Evolutionary conservation across 37 sponge, comb jelly and placozoan genomes (phyloP), one percentile per base, ranked within the genome.

Genomic region (Geodia barretti): DNA sequence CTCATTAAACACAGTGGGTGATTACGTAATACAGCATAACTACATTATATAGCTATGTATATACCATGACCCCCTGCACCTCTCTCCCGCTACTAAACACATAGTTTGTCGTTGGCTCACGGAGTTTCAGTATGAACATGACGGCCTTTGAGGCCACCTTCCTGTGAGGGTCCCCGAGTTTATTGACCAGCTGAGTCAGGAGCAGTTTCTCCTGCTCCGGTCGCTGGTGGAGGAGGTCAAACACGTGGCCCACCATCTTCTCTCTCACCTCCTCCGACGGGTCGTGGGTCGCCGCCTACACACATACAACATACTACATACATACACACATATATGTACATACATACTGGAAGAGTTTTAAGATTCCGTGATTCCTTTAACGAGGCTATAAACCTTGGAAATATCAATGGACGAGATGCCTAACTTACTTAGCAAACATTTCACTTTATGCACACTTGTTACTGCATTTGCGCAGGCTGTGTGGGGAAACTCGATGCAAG

Each of bases 201-300:
- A 96, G 79, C 34, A 62, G 83, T 73, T 93, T 85, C 72, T 97
- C 97, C 68, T 94, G 97, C 64, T 97, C 97, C 2, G 97, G 95
- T 62, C 78, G 86, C 39, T 72, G 87, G 39, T 85, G 70, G 36
- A 97, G 73, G 71, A 97, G 78, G 66, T 97, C 95, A 86, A 91
- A 94, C 61, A 94, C 76, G 75, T 81, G 70, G 21, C 93, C 97
- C 24, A 90, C 11, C 60, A 86, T 77, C 81, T 93, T 93, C 76
- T 80, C 89, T 33, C 91, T 60, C 38, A 93, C 70, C 19, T 81
- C 62, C 11, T 71, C 80, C 42, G 89, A 88, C 19, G 94, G 40
- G 69, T 93, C 94, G 62, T 87, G 87, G 2, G 83, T 68, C 4
- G 86, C 72, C n/a, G 7, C 43, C 94, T 93, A 40, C 73, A 40